These are phyloP conservation scores for Dione juno DNA, from an alignment of 2,888 invertebrate species.

Conservation along the genomic window DNA sequence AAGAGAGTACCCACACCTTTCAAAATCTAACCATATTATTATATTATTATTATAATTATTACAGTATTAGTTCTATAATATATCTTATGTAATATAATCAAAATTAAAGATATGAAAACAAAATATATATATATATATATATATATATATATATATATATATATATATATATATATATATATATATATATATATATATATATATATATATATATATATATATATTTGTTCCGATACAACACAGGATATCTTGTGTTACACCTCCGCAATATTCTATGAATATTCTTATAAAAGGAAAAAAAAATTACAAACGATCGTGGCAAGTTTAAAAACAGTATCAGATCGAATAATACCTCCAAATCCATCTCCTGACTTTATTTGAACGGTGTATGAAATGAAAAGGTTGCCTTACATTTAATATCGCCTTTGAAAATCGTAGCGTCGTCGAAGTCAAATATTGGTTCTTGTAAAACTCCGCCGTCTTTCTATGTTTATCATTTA, in stretches of 20 bases:
- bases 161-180: too few species aligned
- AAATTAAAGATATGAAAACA: too few species aligned
- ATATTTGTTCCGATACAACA: too few species aligned
- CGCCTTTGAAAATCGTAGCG: conserved; percentile 41
- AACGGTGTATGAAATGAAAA: conserved; percentile 47
- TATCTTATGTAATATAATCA: too few species aligned
- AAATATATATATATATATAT: too few species aligned
- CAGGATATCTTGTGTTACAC: neutral
- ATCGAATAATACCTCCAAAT: conserved; percentile 36
- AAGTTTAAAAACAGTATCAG: conserved; percentile 31
- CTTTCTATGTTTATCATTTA: conserved; percentile 38
- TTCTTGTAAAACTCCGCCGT: conserved; percentile 27
- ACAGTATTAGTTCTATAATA: too few species aligned
- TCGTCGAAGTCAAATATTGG: conserved; percentile 41
- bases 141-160: too few species aligned
- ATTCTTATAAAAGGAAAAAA: conserved; percentile 3
- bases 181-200: too few species aligned
- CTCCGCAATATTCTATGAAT: neutral
- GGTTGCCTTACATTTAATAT: conserved; percentile 47
- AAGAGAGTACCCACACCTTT: too few species aligned
- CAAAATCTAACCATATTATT: too few species aligned
- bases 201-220: too few species aligned
- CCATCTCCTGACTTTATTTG: conserved; percentile 39
- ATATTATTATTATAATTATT: too few species aligned
- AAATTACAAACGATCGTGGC: conserved; percentile 17